Conservation (phyloP, 2,113 vertebrate species). For the Ceuthmochares aereus region DNA sequence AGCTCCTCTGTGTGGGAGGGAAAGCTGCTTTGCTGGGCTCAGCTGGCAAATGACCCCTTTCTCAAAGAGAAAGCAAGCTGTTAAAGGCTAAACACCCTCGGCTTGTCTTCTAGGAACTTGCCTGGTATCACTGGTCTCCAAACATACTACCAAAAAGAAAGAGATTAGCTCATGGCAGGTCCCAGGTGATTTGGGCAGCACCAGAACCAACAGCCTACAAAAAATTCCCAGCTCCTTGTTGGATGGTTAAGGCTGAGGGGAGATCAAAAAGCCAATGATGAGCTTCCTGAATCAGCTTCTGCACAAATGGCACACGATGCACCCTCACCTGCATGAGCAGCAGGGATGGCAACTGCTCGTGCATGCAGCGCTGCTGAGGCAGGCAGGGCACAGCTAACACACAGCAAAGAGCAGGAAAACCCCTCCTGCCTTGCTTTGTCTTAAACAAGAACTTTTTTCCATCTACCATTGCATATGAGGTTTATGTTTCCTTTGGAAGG, state of each 20-base stretch:
- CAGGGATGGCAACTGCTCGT: fast-evolving
- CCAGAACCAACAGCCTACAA: background rate
- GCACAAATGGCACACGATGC: fast-evolving
- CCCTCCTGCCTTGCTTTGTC: background rate
- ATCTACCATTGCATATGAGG: background rate
- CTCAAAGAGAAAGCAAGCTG: background rate
- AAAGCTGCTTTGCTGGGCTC: background rate
- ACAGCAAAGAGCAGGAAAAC: background rate
- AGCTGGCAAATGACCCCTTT: background rate
- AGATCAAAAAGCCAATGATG: background rate
- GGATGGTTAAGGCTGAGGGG: background rate
- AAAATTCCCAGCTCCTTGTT: background rate
- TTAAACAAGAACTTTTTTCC: background rate
- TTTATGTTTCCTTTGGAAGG: background rate
- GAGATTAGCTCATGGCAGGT: background rate
- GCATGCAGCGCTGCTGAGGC: background rate
- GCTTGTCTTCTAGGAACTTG: background rate
- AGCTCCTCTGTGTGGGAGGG: background rate
- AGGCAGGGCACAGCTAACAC: background rate
- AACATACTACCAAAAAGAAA: background rate
- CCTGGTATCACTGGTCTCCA: background rate
- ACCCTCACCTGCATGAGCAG: background rate
- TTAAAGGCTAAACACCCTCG: background rate
- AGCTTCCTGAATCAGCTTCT: background rate
- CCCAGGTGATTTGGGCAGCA: background rate